Evolutionary conservation across 2,113 vertebrate genomes (phyloP).

Genomic region (Vulpes vulpes): DNA sequence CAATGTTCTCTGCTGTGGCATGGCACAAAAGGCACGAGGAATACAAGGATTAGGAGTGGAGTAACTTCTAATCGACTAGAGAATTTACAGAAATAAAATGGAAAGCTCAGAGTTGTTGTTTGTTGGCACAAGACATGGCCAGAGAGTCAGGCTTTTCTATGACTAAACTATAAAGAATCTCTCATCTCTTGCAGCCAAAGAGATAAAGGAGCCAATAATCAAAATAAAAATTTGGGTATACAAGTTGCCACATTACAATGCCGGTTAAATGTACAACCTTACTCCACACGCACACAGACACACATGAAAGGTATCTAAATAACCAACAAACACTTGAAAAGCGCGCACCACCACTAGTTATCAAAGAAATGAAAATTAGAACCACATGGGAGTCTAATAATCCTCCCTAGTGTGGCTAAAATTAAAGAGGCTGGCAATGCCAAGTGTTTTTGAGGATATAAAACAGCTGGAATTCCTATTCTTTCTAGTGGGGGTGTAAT

Average conservation of each 20-base stretch:
- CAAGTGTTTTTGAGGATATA: neutral
- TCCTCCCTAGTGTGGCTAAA: neutral
- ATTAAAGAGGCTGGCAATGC: neutral
- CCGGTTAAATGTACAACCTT: neutral
- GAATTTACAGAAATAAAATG: neutral
- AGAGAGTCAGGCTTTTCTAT: neutral
- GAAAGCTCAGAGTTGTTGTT: neutral
- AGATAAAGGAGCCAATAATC: neutral
- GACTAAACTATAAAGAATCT: neutral
- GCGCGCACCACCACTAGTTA: neutral
- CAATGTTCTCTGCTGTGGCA: neutral
- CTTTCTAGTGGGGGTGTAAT: neutral
- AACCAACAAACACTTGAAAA: neutral
- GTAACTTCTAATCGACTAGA: neutral
- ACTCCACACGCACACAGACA: neutral
- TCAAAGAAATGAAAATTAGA: neutral
- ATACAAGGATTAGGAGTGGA: neutral
- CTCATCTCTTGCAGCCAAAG: neutral
- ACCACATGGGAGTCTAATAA: neutral
- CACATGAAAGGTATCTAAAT: neutral
- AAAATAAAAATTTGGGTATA: neutral
- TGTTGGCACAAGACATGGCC: neutral
- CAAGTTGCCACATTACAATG: neutral
- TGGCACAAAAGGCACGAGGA: neutral
- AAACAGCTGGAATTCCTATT: neutral